A percentile compares a stretch with the other conserved stretches of the same genome.
Conservation (phyloP, 2,113 vertebrate species). For the Grallaria varia region DNA sequence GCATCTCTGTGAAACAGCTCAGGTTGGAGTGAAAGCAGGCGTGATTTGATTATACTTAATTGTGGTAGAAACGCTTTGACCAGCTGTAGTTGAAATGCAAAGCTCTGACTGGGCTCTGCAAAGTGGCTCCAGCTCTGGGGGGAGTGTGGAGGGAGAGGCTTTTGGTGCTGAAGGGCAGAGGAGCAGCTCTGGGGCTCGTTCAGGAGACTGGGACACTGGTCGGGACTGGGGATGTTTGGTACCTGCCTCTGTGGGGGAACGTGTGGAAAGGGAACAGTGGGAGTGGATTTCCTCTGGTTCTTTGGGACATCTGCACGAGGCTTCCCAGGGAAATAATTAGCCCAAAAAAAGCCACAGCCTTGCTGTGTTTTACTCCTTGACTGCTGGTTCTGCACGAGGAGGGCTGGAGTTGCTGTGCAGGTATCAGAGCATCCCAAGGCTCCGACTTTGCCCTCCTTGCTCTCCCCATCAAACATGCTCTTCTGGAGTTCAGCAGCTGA, state of each 20-base stretch:
- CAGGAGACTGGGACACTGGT: neutral
- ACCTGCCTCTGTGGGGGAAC: too few species aligned
- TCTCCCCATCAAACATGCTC: neutral
- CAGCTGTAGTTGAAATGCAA: neutral
- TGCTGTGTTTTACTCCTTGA: neutral
- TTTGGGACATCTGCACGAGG: neutral
- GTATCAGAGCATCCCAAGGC: neutral
- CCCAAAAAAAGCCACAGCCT: neutral
- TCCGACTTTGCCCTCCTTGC: neutral
- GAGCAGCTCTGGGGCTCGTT: neutral
- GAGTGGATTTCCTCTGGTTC: neutral
- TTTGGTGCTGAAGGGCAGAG: neutral
- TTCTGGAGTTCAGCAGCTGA: neutral
- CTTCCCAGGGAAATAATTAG: neutral
- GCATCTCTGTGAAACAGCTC: neutral
- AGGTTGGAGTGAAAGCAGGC: neutral
- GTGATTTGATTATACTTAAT: neutral
- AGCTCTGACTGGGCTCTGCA: neutral
- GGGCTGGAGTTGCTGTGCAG: neutral
- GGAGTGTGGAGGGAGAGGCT: neutral
- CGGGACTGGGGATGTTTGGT: neutral
- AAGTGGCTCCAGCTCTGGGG: neutral
- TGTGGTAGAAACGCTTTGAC: neutral
- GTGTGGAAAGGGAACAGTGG: neutral
- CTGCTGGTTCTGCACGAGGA: rapidly evolving